Conservation (phyloP, 2,113 vertebrate genomes). For the Datnioides undecimradiatus region DNA sequence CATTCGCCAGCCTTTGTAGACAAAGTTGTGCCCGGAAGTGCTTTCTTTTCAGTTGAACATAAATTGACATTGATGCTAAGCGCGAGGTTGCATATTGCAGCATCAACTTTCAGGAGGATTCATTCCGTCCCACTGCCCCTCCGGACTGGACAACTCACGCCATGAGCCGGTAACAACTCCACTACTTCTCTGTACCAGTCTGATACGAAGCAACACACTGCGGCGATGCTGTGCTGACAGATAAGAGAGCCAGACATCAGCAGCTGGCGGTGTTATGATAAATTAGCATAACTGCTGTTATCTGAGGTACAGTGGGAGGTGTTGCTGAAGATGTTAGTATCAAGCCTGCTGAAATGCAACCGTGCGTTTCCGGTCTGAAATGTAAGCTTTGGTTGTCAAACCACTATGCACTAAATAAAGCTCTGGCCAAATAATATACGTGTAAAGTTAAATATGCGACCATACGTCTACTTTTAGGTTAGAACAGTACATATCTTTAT, state of each 20-base stretch:
- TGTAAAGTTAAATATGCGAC: fast-evolving
- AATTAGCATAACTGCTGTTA: slow-evolving; percentile 20
- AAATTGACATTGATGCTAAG: background rate
- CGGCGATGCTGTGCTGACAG: background rate
- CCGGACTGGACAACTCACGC: slow-evolving; percentile 1
- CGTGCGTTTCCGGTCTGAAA: slow-evolving; percentile 28
- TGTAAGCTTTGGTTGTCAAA: background rate
- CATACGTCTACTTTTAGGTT: no score
- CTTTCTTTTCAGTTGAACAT: background rate
- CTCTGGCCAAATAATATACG: background rate
- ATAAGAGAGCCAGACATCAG: background rate
- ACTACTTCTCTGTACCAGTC: background rate
- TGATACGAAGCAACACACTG: background rate
- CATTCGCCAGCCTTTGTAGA: background rate
- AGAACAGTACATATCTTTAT: no score
- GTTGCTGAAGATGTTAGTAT: slow-evolving; percentile 25
- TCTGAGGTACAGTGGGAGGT: background rate
- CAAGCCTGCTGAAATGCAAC: background rate
- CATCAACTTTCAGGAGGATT: slow-evolving; percentile 61
- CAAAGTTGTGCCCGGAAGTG: slow-evolving; percentile 3
- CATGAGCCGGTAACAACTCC: background rate
- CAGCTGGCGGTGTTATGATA: background rate
- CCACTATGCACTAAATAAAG: background rate
- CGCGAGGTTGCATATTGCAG: slow-evolving; percentile 50
- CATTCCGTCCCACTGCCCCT: slow-evolving; percentile 8